Percentiles rank a stretch among this genome's conserved stretches.
These are phyloP conservation scores for Esperia sulphurella DNA, from an alignment of 2,888 invertebrate genomes.

Conservation along the genomic window DNA sequence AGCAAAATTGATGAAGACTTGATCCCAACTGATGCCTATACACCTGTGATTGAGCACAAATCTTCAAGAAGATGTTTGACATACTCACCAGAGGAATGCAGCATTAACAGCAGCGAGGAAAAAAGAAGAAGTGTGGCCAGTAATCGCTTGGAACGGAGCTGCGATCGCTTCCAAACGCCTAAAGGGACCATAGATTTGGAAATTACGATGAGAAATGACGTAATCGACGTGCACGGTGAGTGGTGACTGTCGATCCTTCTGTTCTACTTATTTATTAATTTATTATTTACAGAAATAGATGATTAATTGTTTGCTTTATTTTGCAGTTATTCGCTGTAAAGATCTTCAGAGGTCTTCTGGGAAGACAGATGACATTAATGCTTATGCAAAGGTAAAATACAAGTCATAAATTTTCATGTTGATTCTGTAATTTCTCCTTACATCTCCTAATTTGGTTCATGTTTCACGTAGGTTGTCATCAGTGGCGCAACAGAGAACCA, in stretches of 20 bases:
- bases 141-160: constrained; percentile 57
- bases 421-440: too few relatives aligned
- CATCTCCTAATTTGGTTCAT: neutral
- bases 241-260: constrained; percentile 66
- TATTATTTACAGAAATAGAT: neutral
- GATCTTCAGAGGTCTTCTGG: constrained; percentile 84
- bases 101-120: constrained; percentile 73
- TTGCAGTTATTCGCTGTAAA: constrained; percentile 87
- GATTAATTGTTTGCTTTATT: constrained; percentile 16
- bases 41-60: constrained; percentile 70
- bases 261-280: constrained; percentile 16
- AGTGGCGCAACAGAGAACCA: constrained; percentile 66
- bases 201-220: constrained; percentile 75
- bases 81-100: constrained; percentile 77
- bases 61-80: constrained; percentile 78
- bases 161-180: constrained; percentile 52
- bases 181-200: constrained; percentile 83
- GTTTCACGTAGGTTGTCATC: constrained; percentile 74
- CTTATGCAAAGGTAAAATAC: constrained; percentile 85
- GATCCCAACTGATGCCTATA: constrained; percentile 49
- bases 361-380: constrained; percentile 83
- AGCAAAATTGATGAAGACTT: constrained; percentile 75
- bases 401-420: too few relatives aligned
- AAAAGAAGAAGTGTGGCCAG: constrained; percentile 76
- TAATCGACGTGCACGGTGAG: constrained; percentile 85